Conservation (phyloP, 1,140 invertebrate species). For the Zaprionus kolodkinae region DNA sequence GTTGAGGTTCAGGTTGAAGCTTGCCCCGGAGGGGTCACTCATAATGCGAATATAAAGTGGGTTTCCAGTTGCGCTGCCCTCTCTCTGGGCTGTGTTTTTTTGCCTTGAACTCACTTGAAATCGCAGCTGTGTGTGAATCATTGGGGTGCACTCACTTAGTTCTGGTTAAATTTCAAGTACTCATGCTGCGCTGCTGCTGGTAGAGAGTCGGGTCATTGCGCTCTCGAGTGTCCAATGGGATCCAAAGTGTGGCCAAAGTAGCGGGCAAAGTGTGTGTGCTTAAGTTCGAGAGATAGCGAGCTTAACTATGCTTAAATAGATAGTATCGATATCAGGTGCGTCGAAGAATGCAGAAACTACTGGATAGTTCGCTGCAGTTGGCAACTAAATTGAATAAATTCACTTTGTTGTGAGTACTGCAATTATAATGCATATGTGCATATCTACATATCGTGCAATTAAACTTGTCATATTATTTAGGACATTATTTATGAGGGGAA, state of each 20-base stretch:
- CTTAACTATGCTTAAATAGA: not conserved
- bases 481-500: not conserved
- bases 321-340: conserved; percentile 6
- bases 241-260: conserved; percentile 5
- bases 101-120: conserved; percentile 51
- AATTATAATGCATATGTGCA: conserved; percentile 6
- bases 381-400: conserved; percentile 1
- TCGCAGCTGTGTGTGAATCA: conserved; percentile 41
- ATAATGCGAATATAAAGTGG: conserved; percentile 55
- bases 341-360: conserved; percentile 6
- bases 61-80: conserved; percentile 53
- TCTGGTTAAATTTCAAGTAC: conserved; percentile 36
- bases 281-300: conserved; percentile 14
- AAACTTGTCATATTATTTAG: conserved; percentile 4
- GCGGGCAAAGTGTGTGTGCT: not conserved
- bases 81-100: not conserved
- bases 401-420: conserved; percentile 3
- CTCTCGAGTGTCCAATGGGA: conserved; percentile 29
- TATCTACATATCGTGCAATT: not conserved
- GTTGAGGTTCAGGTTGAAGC: conserved; percentile 53
- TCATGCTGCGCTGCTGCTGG: conserved; percentile 17
- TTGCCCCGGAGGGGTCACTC: conserved; percentile 63
- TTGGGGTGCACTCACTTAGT: conserved; percentile 19
- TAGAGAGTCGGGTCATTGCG: conserved; percentile 35
- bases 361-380: not conserved